Conservation (phyloP, 2,888 invertebrate species). For the Phaedon cochleariae region DNA sequence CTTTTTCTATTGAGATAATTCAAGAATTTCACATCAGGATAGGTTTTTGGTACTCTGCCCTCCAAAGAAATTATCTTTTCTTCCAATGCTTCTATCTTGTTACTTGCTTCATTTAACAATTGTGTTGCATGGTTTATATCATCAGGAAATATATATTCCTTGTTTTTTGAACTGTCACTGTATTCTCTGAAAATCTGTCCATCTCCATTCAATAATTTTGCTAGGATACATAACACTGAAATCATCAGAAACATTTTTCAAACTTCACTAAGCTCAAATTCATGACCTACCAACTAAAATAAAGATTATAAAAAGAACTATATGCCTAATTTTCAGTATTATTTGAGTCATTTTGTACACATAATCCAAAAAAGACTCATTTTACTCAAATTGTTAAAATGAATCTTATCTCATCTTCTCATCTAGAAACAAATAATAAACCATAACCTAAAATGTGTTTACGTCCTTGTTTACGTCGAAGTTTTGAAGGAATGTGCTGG, state of each 20-base stretch:
- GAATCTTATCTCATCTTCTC: too few relatives aligned
- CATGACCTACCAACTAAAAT: constrained; percentile 30
- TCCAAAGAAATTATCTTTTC: constrained; percentile 77
- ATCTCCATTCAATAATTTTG: constrained; percentile 54
- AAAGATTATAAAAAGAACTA: constrained; percentile 26
- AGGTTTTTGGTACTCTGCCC: constrained; percentile 79
- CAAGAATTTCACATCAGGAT: constrained; percentile 90
- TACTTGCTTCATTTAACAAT: constrained; percentile 68
- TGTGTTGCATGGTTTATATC: constrained; percentile 46
- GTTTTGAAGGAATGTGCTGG: too few relatives aligned
- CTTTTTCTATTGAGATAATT: constrained; percentile 92
- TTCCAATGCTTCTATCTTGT: constrained; percentile 73
- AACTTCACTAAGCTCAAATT: neutral
- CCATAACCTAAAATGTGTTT: too few relatives aligned
- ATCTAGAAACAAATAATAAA: neutral
- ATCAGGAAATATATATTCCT: constrained; percentile 42
- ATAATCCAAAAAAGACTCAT: neutral
- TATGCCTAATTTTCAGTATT: constrained; percentile 36
- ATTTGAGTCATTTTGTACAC: constrained; percentile 33
- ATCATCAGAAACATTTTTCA: constrained; percentile 19
- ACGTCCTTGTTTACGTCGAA: too few relatives aligned
- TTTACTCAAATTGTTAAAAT: neutral
- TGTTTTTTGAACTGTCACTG: constrained; percentile 34
- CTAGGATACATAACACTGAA: constrained; percentile 35
- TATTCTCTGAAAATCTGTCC: constrained; percentile 35